Evolutionary conservation across 2,113 vertebrate genomes (phyloP).

Genomic region (Ascaphus truei): DNA sequence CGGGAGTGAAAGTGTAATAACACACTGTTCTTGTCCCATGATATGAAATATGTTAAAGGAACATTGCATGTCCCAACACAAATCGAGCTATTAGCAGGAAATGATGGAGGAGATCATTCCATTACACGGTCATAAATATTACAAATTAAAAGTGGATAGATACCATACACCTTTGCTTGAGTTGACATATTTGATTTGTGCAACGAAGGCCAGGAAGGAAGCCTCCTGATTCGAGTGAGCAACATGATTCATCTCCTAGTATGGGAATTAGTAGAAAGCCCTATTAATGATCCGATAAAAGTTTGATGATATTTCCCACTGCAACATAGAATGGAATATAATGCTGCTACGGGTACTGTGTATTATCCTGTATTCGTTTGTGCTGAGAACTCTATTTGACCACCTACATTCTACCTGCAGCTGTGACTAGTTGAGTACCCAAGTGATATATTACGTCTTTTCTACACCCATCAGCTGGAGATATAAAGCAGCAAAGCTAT

Average conservation of each 20-base stretch:
- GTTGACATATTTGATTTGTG: slow-evolving; percentile 19
- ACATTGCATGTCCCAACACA: neutral
- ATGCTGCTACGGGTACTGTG: neutral
- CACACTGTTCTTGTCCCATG: no score
- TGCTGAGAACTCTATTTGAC: no score
- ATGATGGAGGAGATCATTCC: neutral
- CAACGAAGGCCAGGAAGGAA: slow-evolving; percentile 3
- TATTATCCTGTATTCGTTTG: no score
- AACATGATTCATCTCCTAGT: slow-evolving; percentile 4
- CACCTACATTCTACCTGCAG: no score
- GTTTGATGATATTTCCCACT: neutral
- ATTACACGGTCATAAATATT: slow-evolving; percentile 27
- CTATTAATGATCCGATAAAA: neutral
- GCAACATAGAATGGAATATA: neutral
- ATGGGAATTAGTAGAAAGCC: neutral
- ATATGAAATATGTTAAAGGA: neutral
- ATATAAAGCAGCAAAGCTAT: no score
- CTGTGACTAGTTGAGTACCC: no score
- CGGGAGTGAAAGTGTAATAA: no score
- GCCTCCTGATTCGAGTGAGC: neutral
- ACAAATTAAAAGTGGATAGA: slow-evolving; percentile 8
- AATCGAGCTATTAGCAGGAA: slow-evolving; percentile 6
- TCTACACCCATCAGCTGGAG: no score
- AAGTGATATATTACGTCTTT: no score
- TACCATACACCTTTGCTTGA: neutral